These are phyloP conservation scores for Macrobrachium rosenbergii DNA, from an alignment of 1,140 invertebrate genomes.

Conservation along the genomic window DNA sequence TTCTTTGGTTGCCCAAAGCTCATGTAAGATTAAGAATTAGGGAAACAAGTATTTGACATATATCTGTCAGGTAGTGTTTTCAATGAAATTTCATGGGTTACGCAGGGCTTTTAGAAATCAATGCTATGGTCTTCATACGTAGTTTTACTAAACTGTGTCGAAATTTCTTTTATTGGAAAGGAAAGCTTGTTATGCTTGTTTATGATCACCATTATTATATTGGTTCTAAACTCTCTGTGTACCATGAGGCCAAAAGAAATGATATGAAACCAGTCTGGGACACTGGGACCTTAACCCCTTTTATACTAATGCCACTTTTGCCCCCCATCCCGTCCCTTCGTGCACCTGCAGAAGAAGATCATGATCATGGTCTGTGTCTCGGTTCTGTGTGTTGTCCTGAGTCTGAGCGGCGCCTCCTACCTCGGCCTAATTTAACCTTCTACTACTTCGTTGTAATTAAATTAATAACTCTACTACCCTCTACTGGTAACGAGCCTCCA, in stretches of 20 bases:
- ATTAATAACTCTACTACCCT: conserved; percentile 59
- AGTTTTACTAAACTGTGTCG: too few relatives aligned
- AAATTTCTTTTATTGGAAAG: too few relatives aligned
- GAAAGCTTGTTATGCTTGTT: too few relatives aligned
- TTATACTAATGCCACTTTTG: conserved; percentile 52
- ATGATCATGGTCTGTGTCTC: conserved; percentile 97
- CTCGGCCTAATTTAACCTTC: conserved; percentile 72
- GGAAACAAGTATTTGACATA: too few relatives aligned
- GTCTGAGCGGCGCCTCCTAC: conserved; percentile 81
- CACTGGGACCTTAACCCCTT: conserved; percentile 40
- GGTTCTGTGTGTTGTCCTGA: conserved; percentile 87
- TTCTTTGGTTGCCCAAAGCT: too few relatives aligned
- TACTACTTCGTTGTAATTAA: conserved; percentile 60
- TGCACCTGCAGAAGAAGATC: conserved; percentile 93
- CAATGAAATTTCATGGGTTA: too few relatives aligned
- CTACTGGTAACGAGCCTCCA: conserved; percentile 58
- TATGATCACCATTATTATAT: too few relatives aligned
- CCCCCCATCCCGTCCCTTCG: conserved; percentile 30
- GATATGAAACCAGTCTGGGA: conserved; percentile 28
- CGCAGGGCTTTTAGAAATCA: too few relatives aligned
- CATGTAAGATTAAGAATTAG: too few relatives aligned
- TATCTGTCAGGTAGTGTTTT: too few relatives aligned
- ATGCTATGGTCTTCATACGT: too few relatives aligned
- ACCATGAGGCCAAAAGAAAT: neutral
- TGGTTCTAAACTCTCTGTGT: too few relatives aligned